Evolutionary conservation across 2,113 vertebrate genomes (phyloP), one percentile per base, ranked within the genome.

Genomic region (Trinectes maculatus): DNA sequence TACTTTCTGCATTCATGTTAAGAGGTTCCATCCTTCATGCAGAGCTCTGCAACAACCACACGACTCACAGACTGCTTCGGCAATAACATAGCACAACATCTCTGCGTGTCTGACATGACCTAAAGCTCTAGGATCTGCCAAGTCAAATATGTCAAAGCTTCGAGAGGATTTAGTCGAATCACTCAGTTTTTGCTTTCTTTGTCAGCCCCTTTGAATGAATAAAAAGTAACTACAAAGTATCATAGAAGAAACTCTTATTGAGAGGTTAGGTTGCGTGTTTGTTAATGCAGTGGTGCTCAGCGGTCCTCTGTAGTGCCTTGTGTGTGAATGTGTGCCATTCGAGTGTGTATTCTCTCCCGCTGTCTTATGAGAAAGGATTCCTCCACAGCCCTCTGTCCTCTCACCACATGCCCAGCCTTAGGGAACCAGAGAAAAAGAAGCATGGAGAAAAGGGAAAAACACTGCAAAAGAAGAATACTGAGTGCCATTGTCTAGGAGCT

Each of bases 101-200:
- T 5, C 63, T 24, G 40, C 53, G 31, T 62, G 60, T 47, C 52
- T 71, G 78, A 65, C 79, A 71, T 84, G 74, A 87, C 55, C 48
- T 53, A 33, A 16, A 79, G 55, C 79, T 77, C 28, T 18, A 26
- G 24, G 43, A 79, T 46, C 81, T 82, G 81, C 75, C 80, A 71
- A 53, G 75, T 81, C 70, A 56, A 36, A 71, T 80, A 80, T 56
- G 56, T 69, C 48, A 43, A 31, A 79, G 22, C 62, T 8, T 2
- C 3, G n/a, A 18, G 4, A 43, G 40, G n/a, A 18, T 43, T 3
- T 19, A 43, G n/a, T n/a, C n/a, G n/a, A n/a, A n/a, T n/a, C n/a
- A n/a, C n/a, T n/a, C n/a, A n/a, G n/a, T n/a, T n/a, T n/a, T n/a
- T n/a, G n/a, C n/a, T n/a, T n/a, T 49, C 49, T 43, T 67, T 60